Base-by-base conservation (phyloP, 2,888 invertebrate species). In the Blera fallax region DNA sequence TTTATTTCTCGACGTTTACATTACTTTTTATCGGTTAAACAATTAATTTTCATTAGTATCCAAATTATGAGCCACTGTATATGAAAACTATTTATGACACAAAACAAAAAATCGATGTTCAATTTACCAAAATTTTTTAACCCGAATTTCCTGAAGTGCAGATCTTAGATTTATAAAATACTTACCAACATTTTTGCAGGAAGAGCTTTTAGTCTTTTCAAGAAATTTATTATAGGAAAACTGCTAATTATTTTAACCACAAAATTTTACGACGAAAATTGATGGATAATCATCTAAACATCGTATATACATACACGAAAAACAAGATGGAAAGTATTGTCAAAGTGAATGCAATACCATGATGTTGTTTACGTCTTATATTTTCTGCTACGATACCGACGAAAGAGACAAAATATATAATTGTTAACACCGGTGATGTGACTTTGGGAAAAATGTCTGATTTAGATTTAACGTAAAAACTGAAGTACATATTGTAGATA, bases 111-210 rank as follows among this genome's bases (percentile, higher is more conserved):
- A 73, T 72, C 69, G 56, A 70, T 73, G 72, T 43, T 18, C 8
- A 1, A 8, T 18, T 32, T 21, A 10, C 7, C 6, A 14, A 48
- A 45, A 37, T 27, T 10, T 14, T 37, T 27, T 37, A 56, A 56
- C 58, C 11, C 10, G 6, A 54, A 37, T 21, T 10, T 56, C 14
- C 3, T 18, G 1, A 21, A 6, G 21, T 29, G n/a, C 29, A 21
- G 8, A 52, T 16, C 43, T 6, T n/a, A 11, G 45, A 11, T 2
- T 24, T 16, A 21, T 50, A 8, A 8, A 58, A 56, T 27, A 77
- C 76, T 67, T 40, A 77, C 76, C 67, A 29, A 60, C 76, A 77
- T 77, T 77, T 77, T 77, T 32, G 67, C 67, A 40, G 50, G 58
- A 48, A 60, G 7, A 43, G 37, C 6, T 60, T 58, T 64, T 34